Evolutionary conservation across 2,113 vertebrate species (phyloP).

Genomic region (Tonatia bakeri): DNA sequence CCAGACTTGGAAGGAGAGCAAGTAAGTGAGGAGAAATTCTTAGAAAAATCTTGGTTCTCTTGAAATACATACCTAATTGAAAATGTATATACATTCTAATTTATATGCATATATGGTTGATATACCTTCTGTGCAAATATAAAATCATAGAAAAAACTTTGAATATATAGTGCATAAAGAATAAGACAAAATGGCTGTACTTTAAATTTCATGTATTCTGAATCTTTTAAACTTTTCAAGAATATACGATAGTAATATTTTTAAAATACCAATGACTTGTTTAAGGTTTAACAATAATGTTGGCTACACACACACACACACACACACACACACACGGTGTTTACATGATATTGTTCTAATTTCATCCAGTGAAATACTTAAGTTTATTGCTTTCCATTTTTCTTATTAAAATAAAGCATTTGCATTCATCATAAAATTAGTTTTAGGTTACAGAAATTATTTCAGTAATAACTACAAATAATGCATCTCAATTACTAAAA

Average conservation of each 20-base stretch:
- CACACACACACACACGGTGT: too few relatives aligned
- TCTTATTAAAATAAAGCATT: neutral
- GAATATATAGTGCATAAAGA: neutral
- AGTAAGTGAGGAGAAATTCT: neutral
- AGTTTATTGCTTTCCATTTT: neutral
- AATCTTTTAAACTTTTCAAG: neutral
- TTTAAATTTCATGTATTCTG: neutral
- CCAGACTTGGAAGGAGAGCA: neutral
- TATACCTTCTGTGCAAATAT: neutral
- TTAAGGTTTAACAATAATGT: neutral
- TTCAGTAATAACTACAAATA: neutral
- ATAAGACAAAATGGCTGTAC: neutral
- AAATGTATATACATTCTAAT: neutral
- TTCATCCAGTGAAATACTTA: neutral
- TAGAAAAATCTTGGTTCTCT: neutral
- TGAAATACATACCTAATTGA: neutral
- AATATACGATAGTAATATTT: neutral
- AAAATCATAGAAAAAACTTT: neutral
- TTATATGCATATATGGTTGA: neutral
- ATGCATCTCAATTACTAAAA: neutral
- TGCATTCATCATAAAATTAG: neutral
- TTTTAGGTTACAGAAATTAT: neutral
- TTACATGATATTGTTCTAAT: neutral
- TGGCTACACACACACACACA: too few relatives aligned
- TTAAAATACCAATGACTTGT: neutral